Percentiles rank a stretch among this genome's conserved stretches.
These are phyloP conservation scores for Hyperoodon ampullatus DNA, from an alignment of 2,113 vertebrate species.

Conservation along the genomic window DNA sequence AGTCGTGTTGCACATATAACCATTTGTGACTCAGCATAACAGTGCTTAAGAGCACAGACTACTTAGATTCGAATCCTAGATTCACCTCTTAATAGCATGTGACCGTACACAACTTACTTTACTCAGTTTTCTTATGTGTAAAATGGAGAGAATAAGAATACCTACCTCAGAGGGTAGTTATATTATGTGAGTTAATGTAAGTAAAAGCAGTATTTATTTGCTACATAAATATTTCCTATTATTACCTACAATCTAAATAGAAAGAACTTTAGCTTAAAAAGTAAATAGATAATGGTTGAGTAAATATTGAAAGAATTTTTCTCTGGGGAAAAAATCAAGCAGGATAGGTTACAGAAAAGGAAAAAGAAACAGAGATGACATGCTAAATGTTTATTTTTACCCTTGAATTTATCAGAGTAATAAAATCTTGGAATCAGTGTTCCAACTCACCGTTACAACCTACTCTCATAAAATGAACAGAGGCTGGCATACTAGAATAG, in stretches of 20 bases:
- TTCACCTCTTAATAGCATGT: neutral
- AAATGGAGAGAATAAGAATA: neutral
- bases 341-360: neutral
- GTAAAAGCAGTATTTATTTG: neutral
- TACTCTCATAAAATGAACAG: neutral
- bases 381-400: conserved; percentile 23
- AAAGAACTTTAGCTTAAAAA: conserved; percentile 8
- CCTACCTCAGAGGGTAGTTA: neutral
- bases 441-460: neutral
- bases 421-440: neutral
- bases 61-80: conserved; percentile 4
- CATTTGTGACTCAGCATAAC: neutral
- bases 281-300: neutral
- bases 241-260: neutral
- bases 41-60: conserved; percentile 12
- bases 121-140: neutral
- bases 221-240: conserved; percentile 28
- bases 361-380: neutral
- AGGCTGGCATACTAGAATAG: neutral
- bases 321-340: neutral
- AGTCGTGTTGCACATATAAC: neutral
- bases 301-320: conserved; percentile 41
- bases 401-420: conserved; percentile 14
- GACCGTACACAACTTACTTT: neutral
- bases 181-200: neutral